These are phyloP conservation scores for Pelecanoides urinatrix DNA, from an alignment of 2,113 vertebrate genomes.

Conservation along the genomic window DNA sequence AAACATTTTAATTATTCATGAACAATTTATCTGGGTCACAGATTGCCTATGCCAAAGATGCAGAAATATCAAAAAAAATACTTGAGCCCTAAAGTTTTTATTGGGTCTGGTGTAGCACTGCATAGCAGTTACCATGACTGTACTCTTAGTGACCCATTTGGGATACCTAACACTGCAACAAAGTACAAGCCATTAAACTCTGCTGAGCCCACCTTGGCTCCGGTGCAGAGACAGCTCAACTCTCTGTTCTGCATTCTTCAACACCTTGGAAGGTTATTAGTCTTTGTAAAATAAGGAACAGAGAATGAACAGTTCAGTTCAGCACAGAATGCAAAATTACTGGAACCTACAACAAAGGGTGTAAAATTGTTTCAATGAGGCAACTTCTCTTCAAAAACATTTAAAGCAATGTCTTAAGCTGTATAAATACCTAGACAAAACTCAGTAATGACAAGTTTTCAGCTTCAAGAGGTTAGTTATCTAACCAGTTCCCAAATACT, in stretches of 20 bases:
- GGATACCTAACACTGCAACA: background rate
- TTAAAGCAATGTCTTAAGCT: background rate
- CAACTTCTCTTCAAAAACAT: background rate
- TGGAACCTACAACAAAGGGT: background rate
- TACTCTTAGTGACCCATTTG: background rate
- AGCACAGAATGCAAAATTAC: background rate
- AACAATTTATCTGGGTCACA: background rate
- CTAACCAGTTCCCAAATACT: background rate
- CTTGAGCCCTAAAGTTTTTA: background rate
- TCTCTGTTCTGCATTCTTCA: background rate
- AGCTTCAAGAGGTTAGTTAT: background rate
- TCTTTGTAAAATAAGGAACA: background rate
- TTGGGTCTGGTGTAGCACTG: background rate
- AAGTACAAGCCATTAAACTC: background rate
- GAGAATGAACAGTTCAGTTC: background rate
- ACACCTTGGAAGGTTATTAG: background rate
- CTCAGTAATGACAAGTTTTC: background rate
- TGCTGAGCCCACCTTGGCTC: background rate
- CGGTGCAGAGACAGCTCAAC: background rate
- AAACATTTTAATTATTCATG: background rate
- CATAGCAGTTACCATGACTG: rapidly evolving
- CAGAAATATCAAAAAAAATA: background rate
- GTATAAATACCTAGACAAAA: background rate
- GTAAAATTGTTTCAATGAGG: background rate
- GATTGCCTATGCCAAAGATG: background rate